Evolutionary conservation across 2,797 vertebrate species (phyloP), one percentile per base, ranked within the genome.

Genomic region (Nothura maculosa): DNA sequence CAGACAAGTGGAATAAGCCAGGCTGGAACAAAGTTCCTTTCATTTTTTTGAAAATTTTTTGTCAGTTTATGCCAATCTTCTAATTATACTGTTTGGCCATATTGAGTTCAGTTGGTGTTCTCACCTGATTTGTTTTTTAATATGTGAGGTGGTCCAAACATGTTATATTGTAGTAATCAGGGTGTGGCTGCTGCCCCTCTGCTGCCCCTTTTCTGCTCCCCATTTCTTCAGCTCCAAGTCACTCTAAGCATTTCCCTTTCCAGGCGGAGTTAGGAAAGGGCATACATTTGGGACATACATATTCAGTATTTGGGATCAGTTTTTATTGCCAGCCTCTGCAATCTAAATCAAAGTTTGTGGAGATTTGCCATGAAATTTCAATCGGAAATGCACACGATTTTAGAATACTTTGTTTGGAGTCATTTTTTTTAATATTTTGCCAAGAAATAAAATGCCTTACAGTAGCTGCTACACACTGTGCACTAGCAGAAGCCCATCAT

Each of bases 121-220:
- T 67, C 64, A 34, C 15, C 20, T 18, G 15, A 32, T 22, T 32
- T 47, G n/a, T 27, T 63, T n/a, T 63, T n/a, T 68, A n/a, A 81
- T 0, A 0, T 54, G 38, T 12, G 22, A 48, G 42, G 36, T 62
- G 0, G 0, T 79, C 89, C 38, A 47, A 57, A 24, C 24, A 38
- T 34, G 20, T 2, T 3, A 4, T 54, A 42, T 42, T 66, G 10
- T 67, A 57, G 21, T 64, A 57, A 52, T 79, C 48, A 36, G 38
- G 12, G 45, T n/a, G n/a, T n/a, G n/a, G n/a, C n/a, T n/a, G n/a
- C n/a, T n/a, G n/a, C n/a, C n/a, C n/a, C n/a, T n/a, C n/a, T n/a
- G n/a, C n/a, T 89, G 13, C 58, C 27, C 27, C 12, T 74, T 83
- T 77, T 28, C 38, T 1, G 0, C 15, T 72, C 18, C 15, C 10